Evolutionary conservation across 2,797 vertebrate genomes (phyloP), one percentile per base, ranked within the genome.

Genomic region (Myiothlypis chrysogaster): DNA sequence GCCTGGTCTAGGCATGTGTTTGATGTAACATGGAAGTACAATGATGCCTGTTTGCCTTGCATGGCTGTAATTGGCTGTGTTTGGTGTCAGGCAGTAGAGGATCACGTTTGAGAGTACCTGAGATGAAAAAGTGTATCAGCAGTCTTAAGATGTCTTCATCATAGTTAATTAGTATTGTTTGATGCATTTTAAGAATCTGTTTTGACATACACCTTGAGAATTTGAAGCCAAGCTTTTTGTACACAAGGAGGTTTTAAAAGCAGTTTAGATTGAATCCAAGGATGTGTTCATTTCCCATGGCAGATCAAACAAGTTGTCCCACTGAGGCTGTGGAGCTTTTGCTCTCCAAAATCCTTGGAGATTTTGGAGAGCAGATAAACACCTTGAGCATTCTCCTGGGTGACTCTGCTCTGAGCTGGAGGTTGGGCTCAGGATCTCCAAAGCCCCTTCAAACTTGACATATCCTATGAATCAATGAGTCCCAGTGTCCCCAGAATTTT

Each of bases 11-110:
- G 41, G 72, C 23, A 6, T 24, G 19, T 32, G 35, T 8, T 32
- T 85, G 46, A 15, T 75, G 65, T 65, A 32, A 23, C 6, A 2
- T n/a, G 20, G 27, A 8, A 41, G 9, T 78, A 12, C 64, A 73
- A 0, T 5, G 15, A 13, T n/a, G 10, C 9, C 8, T 63, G 4
- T 66, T 86, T 66, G 47, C 59, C 52, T 79, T 89, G 68, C 19
- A 7, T 1, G 6, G 15, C 8, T 84, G 8, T 69, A 37, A 77
- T 27, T 47, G n/a, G 4, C 47, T 82, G 3, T 2, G 0, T 63
- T 76, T 71, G 68, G 6, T 83, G n/a, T 57, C 75, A 87, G 55
- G 37, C 41, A 46, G 22, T 30, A 22, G 9, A 73, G 12, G 12
- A 34, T 80, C 35, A 20, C 11, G 14, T 73, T 8, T 89, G 43